These are phyloP conservation scores for Gymnocheta viridis DNA, from an alignment of 2,888 invertebrate species.

Conservation along the genomic window DNA sequence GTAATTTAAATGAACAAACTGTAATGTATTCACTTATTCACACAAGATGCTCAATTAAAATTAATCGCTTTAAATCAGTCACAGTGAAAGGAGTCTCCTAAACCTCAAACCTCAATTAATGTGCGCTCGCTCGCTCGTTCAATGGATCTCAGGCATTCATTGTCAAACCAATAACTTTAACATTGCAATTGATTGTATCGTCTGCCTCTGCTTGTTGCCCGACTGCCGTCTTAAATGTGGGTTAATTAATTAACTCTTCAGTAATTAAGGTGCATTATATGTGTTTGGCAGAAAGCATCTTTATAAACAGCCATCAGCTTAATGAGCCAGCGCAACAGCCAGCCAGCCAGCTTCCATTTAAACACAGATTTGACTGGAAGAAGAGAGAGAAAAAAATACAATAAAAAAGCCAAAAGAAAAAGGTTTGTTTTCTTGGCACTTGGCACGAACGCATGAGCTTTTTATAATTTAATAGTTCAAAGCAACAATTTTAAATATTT, in stretches of 20 bases:
- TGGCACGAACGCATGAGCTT: conserved; percentile 10
- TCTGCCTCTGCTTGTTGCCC: not conserved
- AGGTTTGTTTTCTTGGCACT: conserved; percentile 9
- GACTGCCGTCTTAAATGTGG: conserved; percentile 37
- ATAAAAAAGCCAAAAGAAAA: conserved; percentile 49
- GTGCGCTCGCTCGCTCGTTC: not conserved
- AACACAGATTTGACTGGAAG: not conserved
- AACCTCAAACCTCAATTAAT: conserved; percentile 19
- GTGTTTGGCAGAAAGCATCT: conserved; percentile 57
- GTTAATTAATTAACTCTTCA: conserved; percentile 62
- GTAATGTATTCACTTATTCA: conserved; percentile 53
- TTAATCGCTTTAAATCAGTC: conserved; percentile 54
- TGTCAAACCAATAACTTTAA: conserved; percentile 42
- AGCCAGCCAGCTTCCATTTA: not conserved
- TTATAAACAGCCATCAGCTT: conserved; percentile 50
- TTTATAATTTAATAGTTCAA: conserved; percentile 44
- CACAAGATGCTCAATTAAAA: conserved; percentile 49
- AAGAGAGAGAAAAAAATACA: not conserved
- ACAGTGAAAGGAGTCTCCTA: conserved; percentile 53
- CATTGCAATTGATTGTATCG: conserved; percentile 38
- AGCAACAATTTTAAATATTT: conserved; percentile 31
- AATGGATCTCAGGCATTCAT: conserved; percentile 9
- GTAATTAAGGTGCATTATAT: conserved; percentile 62
- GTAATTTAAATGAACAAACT: conserved; percentile 30
- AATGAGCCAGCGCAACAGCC: not conserved